phyloP scores from a whole-genome alignment of 1,140 invertebrate genomes.

The Dryas iulia region DNA sequence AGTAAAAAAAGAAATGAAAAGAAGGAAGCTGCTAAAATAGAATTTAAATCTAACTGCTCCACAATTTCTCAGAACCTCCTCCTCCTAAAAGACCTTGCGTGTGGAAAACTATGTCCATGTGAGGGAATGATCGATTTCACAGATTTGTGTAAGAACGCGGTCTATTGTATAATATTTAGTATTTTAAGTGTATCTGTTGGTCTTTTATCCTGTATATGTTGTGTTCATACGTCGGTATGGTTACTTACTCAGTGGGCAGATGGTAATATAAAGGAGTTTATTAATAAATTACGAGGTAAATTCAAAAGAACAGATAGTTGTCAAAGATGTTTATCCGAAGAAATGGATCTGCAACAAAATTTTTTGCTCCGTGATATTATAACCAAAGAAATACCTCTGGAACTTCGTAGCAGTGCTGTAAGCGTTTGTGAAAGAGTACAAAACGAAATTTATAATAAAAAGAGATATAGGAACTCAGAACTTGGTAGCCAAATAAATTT shows the following conservation, averaged over 20 bases:
- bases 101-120: slow-evolving; percentile 50
- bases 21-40: slow-evolving; percentile 31
- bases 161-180: slow-evolving; percentile 42
- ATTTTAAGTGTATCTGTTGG: slow-evolving; percentile 40
- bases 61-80: slow-evolving; percentile 66
- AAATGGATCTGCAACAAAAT: background rate
- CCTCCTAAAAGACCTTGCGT: slow-evolving; percentile 54
- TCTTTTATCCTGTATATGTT: slow-evolving; percentile 44
- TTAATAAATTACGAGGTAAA: slow-evolving; percentile 12
- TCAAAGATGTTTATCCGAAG: background rate
- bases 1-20: slow-evolving; percentile 21
- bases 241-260: slow-evolving; percentile 34
- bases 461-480: slow-evolving; percentile 46
- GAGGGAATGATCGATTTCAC: slow-evolving; percentile 37
- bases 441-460: slow-evolving; percentile 49
- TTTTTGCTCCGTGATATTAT: slow-evolving; percentile 52
- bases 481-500: slow-evolving; percentile 49
- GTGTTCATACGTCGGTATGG: slow-evolving; percentile 38
- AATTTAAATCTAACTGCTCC: slow-evolving; percentile 54
- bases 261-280: slow-evolving; percentile 26
- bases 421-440: slow-evolving; percentile 55
- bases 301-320: slow-evolving; percentile 19
- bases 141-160: slow-evolving; percentile 37
- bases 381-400: slow-evolving; percentile 56
- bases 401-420: slow-evolving; percentile 51